phyloP scores from a whole-genome alignment of 2,888 invertebrate species.

The Leucozona laternaria region DNA sequence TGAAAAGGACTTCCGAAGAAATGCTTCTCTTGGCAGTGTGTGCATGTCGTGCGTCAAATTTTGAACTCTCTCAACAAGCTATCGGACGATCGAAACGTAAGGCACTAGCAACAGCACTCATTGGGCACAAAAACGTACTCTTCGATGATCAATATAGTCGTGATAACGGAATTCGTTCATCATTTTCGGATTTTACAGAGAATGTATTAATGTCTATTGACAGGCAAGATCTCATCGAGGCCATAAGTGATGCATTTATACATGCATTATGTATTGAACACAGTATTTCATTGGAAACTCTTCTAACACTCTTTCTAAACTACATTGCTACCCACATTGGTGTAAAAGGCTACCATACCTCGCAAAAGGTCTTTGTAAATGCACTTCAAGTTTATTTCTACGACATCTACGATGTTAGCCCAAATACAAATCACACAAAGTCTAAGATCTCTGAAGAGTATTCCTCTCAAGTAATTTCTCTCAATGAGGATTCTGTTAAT shows the following conservation, averaged over 20 bases:
- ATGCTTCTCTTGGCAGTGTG: conserved; percentile 80
- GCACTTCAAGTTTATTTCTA: conserved; percentile 85
- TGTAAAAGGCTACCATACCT: conserved; percentile 84
- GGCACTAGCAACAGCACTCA: conserved; percentile 79
- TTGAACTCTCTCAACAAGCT: conserved; percentile 80
- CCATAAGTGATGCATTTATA: conserved; percentile 82
- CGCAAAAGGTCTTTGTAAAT: conserved; percentile 84
- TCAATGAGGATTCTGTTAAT: conserved; percentile 66
- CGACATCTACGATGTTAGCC: conserved; percentile 81
- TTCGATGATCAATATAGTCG: conserved; percentile 79
- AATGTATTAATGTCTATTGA: conserved; percentile 81
- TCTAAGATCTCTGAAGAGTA: conserved; percentile 68
- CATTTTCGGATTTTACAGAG: conserved; percentile 82
- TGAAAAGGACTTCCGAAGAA: conserved; percentile 79
- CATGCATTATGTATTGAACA: conserved; percentile 82
- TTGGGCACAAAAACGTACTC: conserved; percentile 82
- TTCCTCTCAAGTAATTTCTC: conserved; percentile 60
- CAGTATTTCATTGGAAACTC: conserved; percentile 80
- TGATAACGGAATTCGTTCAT: conserved; percentile 73
- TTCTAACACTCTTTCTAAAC: conserved; percentile 86
- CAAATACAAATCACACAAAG: conserved; percentile 76
- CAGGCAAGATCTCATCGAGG: conserved; percentile 80
- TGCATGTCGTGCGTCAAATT: conserved; percentile 82
- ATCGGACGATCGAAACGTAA: conserved; percentile 79
- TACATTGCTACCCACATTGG: conserved; percentile 88